Conservation (phyloP, 2,113 vertebrate genomes). For the Piliocolobus tephrosceles region DNA sequence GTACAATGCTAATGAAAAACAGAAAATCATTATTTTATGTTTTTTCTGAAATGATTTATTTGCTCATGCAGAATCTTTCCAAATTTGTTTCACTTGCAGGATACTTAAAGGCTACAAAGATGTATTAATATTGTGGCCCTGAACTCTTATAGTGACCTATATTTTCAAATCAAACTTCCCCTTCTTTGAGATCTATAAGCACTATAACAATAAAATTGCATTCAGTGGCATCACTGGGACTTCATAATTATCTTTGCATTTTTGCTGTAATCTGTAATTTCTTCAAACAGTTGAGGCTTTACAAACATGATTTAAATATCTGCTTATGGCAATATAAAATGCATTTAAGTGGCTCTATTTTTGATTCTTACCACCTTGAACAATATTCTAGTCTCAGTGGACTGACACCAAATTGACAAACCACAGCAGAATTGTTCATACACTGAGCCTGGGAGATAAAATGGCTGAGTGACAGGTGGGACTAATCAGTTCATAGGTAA, state of each 20-base stretch:
- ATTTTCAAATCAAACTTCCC: slow-evolving; percentile 49
- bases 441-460: slow-evolving; percentile 68
- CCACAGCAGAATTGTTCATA: slow-evolving; percentile 63
- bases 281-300: not conserved
- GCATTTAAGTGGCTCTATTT: not conserved
- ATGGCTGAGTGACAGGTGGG: slow-evolving; percentile 73
- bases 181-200: slow-evolving; percentile 12
- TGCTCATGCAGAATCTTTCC: slow-evolving; percentile 56
- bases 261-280: not conserved
- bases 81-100: slow-evolving; percentile 64
- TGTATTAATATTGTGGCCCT: slow-evolving; percentile 47
- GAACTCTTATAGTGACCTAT: slow-evolving; percentile 35
- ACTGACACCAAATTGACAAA: slow-evolving; percentile 68
- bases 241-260: slow-evolving; percentile 38
- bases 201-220: slow-evolving; percentile 27
- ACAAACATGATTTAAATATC: not conserved
- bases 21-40: slow-evolving; percentile 56
- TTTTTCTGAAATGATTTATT: slow-evolving; percentile 65
- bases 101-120: not conserved
- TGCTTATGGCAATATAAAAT: slow-evolving; percentile 11
- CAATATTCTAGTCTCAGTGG: slow-evolving; percentile 47
- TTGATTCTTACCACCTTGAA: slow-evolving; percentile 40
- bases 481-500: slow-evolving; percentile 75
- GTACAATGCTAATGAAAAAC: slow-evolving; percentile 78
- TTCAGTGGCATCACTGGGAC: not conserved